Evolutionary conservation across 2,888 invertebrate species (phyloP).

Genomic region (Nematopogon swammerdamellus): DNA sequence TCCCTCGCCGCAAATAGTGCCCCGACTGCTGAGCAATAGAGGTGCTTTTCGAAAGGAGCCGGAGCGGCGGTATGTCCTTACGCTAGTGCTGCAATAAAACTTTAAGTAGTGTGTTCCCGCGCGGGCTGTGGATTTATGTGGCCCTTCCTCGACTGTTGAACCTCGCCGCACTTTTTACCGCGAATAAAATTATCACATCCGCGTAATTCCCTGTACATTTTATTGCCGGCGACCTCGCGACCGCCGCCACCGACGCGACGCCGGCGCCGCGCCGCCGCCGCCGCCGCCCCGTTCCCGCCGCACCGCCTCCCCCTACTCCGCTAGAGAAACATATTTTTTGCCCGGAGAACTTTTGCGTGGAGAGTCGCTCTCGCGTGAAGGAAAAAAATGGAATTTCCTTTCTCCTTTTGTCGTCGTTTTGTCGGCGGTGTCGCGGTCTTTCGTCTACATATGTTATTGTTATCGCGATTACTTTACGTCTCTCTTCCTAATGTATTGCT

Average conservation of each 20-base stretch:
- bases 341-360: not conserved
- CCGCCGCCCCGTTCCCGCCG: too few species aligned
- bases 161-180: not conserved
- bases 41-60: not conserved
- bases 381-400: not conserved
- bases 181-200: constrained; percentile 3
- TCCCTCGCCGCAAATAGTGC: too few species aligned
- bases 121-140: not conserved
- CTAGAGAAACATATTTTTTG: not conserved
- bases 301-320: too few species aligned
- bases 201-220: constrained; percentile 1
- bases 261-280: too few species aligned
- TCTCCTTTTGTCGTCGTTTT: not conserved
- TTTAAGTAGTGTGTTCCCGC: not conserved
- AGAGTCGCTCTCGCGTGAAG: not conserved
- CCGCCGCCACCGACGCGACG: constrained; percentile 2
- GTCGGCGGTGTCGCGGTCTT: not conserved
- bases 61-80: not conserved
- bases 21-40: too few species aligned
- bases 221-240: not conserved
- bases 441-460: not conserved
- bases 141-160: not conserved
- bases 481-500: not conserved
- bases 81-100: not conserved
- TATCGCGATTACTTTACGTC: not conserved